Evolutionary conservation across 2,113 vertebrate species (phyloP).

Genomic region (Balaeniceps rex): DNA sequence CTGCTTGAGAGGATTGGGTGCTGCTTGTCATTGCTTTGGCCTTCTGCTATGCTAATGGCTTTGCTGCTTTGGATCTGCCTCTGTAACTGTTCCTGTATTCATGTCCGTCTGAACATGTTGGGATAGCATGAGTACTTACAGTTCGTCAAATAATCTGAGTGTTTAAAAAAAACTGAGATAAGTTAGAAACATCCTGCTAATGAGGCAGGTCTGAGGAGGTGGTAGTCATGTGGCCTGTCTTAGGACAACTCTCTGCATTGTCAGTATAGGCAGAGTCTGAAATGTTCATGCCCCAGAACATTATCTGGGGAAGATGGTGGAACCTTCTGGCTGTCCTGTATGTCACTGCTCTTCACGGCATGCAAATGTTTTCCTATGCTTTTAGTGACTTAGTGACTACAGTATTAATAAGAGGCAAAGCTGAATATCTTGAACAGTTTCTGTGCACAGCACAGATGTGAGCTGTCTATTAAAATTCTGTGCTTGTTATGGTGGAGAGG

Average conservation of each 20-base stretch:
- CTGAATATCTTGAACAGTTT: neutral
- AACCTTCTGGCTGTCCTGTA: neutral
- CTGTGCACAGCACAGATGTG: neutral
- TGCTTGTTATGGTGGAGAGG: neutral
- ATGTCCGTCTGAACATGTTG: rapidly evolving
- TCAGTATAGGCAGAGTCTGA: neutral
- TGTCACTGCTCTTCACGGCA: neutral
- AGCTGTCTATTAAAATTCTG: neutral
- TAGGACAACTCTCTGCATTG: rapidly evolving
- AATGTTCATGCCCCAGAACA: neutral
- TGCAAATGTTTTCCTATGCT: no score
- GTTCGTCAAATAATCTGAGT: neutral
- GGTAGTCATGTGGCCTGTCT: rapidly evolving
- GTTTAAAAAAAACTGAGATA: neutral
- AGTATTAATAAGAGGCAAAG: no score
- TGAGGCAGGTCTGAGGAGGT: neutral
- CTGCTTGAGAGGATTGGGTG: neutral
- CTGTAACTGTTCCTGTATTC: neutral
- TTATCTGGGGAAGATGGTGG: neutral
- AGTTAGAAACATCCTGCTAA: neutral
- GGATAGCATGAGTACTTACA: neutral
- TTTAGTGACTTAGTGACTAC: no score
- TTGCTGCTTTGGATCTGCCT: neutral
- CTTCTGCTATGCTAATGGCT: neutral
- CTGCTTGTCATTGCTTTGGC: neutral